A percentile compares a stretch with the other conserved stretches of the same genome.
Conservation (phyloP, 2,797 vertebrate genomes). For the Sciurus carolinensis region DNA sequence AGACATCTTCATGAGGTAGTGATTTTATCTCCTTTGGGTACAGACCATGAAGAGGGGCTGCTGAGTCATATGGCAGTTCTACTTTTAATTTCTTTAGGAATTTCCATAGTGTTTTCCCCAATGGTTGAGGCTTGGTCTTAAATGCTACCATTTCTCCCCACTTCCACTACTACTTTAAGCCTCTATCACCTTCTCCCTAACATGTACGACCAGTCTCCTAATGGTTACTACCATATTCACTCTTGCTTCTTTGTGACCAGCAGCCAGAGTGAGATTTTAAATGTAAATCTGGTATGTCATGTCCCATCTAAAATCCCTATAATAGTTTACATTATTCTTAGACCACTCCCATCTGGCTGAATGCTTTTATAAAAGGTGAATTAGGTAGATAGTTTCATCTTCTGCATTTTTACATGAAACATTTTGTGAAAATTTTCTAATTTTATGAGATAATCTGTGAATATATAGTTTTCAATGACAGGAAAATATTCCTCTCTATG, state of each 20-base stretch:
- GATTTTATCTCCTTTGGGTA: not conserved
- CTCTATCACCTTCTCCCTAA: not conserved
- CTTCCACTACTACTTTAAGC: too few species aligned
- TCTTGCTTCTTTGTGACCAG: not conserved
- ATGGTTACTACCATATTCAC: not conserved
- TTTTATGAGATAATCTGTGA: not conserved
- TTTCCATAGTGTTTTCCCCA: not conserved
- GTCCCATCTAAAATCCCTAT: not conserved
- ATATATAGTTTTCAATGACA: not conserved
- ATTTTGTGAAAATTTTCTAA: slow-evolving; percentile 20
- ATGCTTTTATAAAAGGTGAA: not conserved
- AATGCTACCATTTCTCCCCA: not conserved
- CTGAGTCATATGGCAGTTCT: not conserved
- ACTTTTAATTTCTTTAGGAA: not conserved
- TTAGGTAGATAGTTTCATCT: not conserved
- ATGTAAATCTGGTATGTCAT: not conserved
- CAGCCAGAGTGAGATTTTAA: not conserved
- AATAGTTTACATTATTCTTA: not conserved
- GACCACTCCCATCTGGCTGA: not conserved
- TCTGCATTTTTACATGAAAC: not conserved
- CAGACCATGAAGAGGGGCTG: too few species aligned
- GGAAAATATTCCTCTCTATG: not conserved
- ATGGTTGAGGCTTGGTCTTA: not conserved
- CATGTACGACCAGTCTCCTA: not conserved
- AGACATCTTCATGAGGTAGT: not conserved